Conservation (phyloP, 2,797 vertebrate genomes). For the Ciconia nigra region DNA sequence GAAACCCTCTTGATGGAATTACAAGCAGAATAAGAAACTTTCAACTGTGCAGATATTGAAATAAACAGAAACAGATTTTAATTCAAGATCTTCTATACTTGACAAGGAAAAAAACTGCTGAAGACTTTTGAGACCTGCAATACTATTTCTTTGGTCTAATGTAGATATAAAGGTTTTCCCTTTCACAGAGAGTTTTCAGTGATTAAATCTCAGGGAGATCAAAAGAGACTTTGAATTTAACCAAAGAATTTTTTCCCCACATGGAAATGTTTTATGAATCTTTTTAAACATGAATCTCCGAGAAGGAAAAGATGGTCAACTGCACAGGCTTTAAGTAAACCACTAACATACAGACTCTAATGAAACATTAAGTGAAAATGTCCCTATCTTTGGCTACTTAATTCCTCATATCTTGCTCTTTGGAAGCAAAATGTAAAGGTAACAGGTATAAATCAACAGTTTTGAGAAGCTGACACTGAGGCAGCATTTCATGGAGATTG, state of each 20-base stretch:
- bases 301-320: neutral
- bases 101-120: neutral
- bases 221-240: conserved; percentile 9
- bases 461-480: neutral
- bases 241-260: neutral
- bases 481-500: conserved; percentile 41
- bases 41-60: neutral
- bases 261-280: neutral
- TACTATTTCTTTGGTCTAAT: neutral
- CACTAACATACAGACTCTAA: neutral
- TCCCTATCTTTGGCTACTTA: neutral
- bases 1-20: conserved; percentile 30
- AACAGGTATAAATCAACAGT: conserved; percentile 18
- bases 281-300: neutral
- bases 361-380: neutral
- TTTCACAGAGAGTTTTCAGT: neutral
- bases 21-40: neutral
- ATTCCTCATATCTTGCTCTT: neutral
- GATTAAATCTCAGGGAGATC: neutral
- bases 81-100: neutral
- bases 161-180: neutral
- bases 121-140: neutral
- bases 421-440: neutral
- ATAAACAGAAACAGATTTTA: conserved; percentile 23
- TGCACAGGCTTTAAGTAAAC: neutral